These are phyloP conservation scores for Nannoperca australis DNA, from an alignment of 2,797 vertebrate species.

Conservation along the genomic window DNA sequence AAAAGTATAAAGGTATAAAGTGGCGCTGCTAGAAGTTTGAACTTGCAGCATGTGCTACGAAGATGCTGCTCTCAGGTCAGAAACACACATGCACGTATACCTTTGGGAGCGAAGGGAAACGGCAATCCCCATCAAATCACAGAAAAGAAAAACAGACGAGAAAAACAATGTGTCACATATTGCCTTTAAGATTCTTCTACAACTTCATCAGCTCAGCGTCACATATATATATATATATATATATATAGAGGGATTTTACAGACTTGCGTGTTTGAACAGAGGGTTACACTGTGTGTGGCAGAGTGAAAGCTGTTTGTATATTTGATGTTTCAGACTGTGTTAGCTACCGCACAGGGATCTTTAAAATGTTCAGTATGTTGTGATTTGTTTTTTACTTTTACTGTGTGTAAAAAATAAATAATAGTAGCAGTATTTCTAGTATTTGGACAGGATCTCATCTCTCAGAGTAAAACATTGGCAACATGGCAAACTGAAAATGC, in stretches of 20 bases:
- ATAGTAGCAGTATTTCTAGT: neutral
- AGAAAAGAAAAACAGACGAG: slow-evolving; percentile 9
- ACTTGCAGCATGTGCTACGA: slow-evolving; percentile 23
- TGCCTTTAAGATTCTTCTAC: slow-evolving; percentile 67
- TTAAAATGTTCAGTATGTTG: slow-evolving; percentile 29
- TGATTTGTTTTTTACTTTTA: slow-evolving; percentile 22
- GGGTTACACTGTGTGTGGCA: slow-evolving; percentile 19
- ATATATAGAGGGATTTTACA: slow-evolving; percentile 7
- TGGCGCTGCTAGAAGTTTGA: neutral
- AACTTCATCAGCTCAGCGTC: slow-evolving; percentile 66
- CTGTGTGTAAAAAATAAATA: neutral
- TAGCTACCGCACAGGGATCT: slow-evolving; percentile 7
- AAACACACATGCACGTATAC: slow-evolving; percentile 16
- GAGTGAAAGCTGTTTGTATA: slow-evolving; percentile 27
- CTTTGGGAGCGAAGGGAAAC: slow-evolving; percentile 10
- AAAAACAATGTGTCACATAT: slow-evolving; percentile 52
- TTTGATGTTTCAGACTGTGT: slow-evolving; percentile 47
- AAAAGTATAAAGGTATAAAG: slow-evolving; percentile 8
- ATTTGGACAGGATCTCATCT: slow-evolving; percentile 29
- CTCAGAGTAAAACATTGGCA: neutral
- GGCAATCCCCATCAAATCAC: slow-evolving; percentile 10
- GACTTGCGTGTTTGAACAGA: slow-evolving; percentile 2
- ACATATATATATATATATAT: neutral
- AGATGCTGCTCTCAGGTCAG: slow-evolving; percentile 60
- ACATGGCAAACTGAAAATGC: slow-evolving; percentile 29